Conservation (phyloP, 1,140 invertebrate genomes). For the Caerostris extrusa region DNA sequence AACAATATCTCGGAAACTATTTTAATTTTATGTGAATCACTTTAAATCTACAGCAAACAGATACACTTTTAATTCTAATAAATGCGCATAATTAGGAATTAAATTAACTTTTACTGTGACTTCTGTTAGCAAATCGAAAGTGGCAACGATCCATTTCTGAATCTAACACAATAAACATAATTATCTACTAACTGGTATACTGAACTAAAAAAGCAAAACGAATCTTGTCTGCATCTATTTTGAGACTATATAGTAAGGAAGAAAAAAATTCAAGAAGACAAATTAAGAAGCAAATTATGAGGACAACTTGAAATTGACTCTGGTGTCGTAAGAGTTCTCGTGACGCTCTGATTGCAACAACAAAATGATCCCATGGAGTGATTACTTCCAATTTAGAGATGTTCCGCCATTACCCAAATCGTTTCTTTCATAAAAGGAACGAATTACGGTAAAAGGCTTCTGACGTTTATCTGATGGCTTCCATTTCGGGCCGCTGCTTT, state of each 20-base stretch:
- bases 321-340: not conserved
- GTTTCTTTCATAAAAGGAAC: constrained; percentile 6
- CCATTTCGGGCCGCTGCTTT: constrained; percentile 4
- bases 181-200: not conserved
- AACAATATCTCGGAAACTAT: too few relatives aligned
- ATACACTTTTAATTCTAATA: not conserved
- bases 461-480: not conserved
- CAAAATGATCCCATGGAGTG: not conserved
- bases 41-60: not conserved
- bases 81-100: not conserved
- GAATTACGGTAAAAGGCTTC: not conserved
- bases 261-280: not conserved
- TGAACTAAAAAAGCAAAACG: not conserved
- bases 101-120: not conserved
- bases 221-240: not conserved
- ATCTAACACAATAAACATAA: not conserved
- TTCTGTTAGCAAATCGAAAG: not conserved
- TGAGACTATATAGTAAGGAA: not conserved
- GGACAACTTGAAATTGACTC: not conserved
- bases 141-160: not conserved
- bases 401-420: not conserved
- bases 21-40: not conserved
- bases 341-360: not conserved
- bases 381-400: constrained; percentile 3
- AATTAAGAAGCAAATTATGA: not conserved